A percentile compares a stretch with the other conserved stretches of the same genome.
These are phyloP conservation scores for Oostethus manadensis DNA, from an alignment of 2,113 vertebrate species.

Conservation along the genomic window DNA sequence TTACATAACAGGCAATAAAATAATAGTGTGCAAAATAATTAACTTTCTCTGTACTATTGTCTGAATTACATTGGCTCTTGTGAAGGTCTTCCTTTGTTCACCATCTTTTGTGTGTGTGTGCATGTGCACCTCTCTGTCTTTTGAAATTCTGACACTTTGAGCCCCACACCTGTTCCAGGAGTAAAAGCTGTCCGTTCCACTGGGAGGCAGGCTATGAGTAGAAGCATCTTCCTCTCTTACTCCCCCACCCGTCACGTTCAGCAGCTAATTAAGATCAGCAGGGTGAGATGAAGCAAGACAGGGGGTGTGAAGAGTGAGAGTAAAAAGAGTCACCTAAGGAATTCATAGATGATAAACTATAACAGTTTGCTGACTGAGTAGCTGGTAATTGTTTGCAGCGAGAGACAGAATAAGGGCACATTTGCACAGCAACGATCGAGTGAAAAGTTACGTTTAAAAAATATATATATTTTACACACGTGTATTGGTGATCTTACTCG, in stretches of 20 bases:
- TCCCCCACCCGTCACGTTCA: constrained; percentile 25
- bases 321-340: constrained; percentile 3
- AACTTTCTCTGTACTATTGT: background rate
- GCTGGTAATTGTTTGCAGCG: background rate
- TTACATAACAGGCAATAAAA: constrained; percentile 13
- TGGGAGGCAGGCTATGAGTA: constrained; percentile 16
- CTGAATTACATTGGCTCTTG: background rate
- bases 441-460: too few species aligned
- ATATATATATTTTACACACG: too few species aligned
- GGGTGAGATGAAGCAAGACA: constrained; percentile 9
- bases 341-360: background rate
- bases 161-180: constrained; percentile 8
- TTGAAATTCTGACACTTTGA: constrained; percentile 14
- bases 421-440: too few species aligned
- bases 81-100: background rate
- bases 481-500: too few species aligned
- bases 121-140: constrained; percentile 4
- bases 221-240: constrained; percentile 9
- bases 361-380: background rate
- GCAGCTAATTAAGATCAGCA: constrained; percentile 22
- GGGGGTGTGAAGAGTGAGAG: constrained; percentile 10
- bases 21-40: constrained; percentile 15
- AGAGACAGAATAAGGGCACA: too few species aligned
- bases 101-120: background rate
- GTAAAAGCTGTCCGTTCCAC: constrained; percentile 18